Evolutionary conservation across 2,888 invertebrate species (phyloP), one percentile per base, ranked within the genome.

Genomic region (Catonia carolina): DNA sequence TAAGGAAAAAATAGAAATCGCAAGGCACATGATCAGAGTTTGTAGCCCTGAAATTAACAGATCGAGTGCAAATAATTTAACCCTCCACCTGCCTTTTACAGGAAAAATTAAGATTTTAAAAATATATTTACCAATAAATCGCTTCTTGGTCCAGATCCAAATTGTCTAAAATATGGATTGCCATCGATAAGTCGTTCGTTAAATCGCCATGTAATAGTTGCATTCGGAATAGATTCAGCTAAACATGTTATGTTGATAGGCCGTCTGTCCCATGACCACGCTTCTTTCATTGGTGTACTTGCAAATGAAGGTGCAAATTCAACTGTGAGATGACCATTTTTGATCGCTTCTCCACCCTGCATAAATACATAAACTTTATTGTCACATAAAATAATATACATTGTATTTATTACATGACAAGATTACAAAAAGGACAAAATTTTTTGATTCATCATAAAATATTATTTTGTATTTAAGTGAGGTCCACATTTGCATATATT

Each of bases 161-260:
- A 77, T 61, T 84, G 82, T 62, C 73, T 73, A 2, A 85, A 75
- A 64, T 79, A 78, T 0, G 78, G 74, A 45, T 79, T 78, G 48
- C 64, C 68, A 27, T 69, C 62, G 65, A 71, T 63, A 14, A 68
- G 60, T 69, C 75, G 59, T 3, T 69, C 67, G 56, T 70, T 69
- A 72, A 76, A 81, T 71, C 80, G 81, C 93, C 93, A 94, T 68
- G 83, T 82, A 65, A 94, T 90, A 6, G 93, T 93, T 0, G 94
- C 94, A 70, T 94, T 94, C 2, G 94, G 94, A 67, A 94, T 83
- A 20, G 79, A 76, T 72, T 90, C 88, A n/a, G 92, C 91, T 45
- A 89, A 77, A 69, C 94, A 94, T 59, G 87, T 89, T 5, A 94
- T 77, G 71, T 94, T 94, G 1, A 86, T 89, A 1, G 85, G 83